Evolutionary conservation across 2,888 invertebrate genomes (phyloP).

Genomic region (Stegophylla sp.): DNA sequence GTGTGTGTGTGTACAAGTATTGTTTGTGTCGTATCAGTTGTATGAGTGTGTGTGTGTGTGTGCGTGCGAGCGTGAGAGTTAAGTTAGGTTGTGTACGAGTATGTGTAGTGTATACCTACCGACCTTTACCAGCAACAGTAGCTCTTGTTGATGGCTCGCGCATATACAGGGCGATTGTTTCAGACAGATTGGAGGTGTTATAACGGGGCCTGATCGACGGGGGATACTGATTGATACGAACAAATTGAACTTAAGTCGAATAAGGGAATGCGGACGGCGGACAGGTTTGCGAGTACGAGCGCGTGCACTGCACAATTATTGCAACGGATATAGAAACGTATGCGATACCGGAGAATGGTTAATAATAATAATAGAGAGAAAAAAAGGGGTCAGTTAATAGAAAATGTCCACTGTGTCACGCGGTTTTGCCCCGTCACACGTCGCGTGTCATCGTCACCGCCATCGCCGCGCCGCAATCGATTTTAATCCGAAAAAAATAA

Average conservation of each 20-base stretch:
- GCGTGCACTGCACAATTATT: neutral
- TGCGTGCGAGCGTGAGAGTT: neutral
- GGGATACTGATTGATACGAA: conserved; percentile 52
- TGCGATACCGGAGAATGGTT: neutral
- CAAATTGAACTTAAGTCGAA: conserved; percentile 53
- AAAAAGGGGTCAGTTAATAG: conserved; percentile 1
- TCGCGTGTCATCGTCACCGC: neutral
- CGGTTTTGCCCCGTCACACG: no score
- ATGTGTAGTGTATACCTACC: neutral
- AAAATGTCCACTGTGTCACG: neutral
- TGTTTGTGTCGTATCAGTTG: neutral
- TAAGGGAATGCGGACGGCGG: conserved; percentile 35
- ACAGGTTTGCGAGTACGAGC: conserved; percentile 23
- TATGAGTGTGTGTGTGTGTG: neutral
- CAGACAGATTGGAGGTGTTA: conserved; percentile 51
- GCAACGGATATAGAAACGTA: neutral
- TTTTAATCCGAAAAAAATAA: conserved; percentile 1
- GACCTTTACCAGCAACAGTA: neutral
- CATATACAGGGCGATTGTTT: conserved; percentile 13
- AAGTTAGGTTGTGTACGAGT: neutral
- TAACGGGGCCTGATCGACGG: conserved; percentile 53
- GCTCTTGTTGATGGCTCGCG: neutral
- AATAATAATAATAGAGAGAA: neutral
- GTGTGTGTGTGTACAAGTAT: no score
- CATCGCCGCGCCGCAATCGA: conserved; percentile 18